These are phyloP conservation scores for Daphoenositta chrysoptera DNA, from an alignment of 2,113 vertebrate species.

Conservation along the genomic window DNA sequence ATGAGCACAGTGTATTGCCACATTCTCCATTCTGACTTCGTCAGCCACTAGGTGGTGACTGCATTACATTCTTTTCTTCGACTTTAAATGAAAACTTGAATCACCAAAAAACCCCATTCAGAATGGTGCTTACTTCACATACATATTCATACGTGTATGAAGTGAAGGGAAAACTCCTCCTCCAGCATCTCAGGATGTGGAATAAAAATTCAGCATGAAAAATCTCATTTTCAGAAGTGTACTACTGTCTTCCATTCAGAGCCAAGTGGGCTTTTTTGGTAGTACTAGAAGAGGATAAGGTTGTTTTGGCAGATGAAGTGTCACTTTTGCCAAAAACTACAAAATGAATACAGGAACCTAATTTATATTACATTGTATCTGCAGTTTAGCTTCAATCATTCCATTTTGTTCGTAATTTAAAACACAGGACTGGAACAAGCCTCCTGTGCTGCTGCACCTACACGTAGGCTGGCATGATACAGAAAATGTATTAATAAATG, in stretches of 20 bases:
- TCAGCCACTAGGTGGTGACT: slow-evolving; percentile 10
- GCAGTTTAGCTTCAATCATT: background rate
- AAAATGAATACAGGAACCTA: background rate
- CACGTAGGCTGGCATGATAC: fast-evolving
- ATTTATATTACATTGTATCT: background rate
- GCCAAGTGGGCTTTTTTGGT: background rate
- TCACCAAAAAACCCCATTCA: background rate
- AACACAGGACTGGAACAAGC: background rate
- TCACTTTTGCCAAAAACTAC: background rate
- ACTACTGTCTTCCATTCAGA: background rate
- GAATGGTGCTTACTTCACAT: background rate
- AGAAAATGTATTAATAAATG: background rate
- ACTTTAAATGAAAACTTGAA: background rate
- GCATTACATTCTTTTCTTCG: background rate
- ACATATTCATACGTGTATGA: fast-evolving
- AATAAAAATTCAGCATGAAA: background rate
- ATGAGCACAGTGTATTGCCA: fast-evolving
- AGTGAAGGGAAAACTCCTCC: background rate
- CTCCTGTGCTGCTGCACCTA: background rate
- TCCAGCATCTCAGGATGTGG: background rate
- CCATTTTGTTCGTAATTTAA: background rate
- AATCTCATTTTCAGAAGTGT: background rate
- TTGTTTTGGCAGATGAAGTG: background rate
- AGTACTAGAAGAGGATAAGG: background rate
- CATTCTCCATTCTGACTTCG: background rate